phyloP scores from a whole-genome alignment of 2,113 vertebrate species.

The Colossoma macropomum region DNA sequence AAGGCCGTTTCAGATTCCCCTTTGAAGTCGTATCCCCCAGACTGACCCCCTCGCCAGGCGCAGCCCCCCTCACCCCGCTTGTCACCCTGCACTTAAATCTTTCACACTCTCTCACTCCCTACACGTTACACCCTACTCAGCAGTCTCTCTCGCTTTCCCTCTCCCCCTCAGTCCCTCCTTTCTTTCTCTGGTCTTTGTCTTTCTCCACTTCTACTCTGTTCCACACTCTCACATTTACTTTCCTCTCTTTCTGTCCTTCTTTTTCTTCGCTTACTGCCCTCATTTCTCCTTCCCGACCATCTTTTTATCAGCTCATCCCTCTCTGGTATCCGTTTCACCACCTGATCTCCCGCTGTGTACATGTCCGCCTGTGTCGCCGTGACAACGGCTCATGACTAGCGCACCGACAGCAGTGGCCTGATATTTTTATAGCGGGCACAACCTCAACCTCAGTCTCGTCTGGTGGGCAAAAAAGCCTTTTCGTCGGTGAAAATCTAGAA shows the following conservation, averaged over 20 bases:
- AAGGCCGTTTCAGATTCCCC: conserved; percentile 12
- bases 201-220: too few species aligned
- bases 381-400: conserved; percentile 66
- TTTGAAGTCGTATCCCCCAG: conserved; percentile 61
- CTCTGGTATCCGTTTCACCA: conserved; percentile 71
- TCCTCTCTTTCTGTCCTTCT: too few species aligned
- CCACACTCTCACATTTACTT: too few species aligned
- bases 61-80: conserved; percentile 12
- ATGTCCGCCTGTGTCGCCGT: conserved; percentile 61
- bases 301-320: conserved; percentile 51
- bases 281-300: conserved; percentile 53
- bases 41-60: neutral
- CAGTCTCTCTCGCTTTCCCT: conserved; percentile 36
- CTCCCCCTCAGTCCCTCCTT: conserved; percentile 1
- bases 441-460: too few species aligned
- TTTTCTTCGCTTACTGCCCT: too few species aligned
- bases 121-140: conserved; percentile 37
- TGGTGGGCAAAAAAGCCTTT: too few species aligned
- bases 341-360: conserved; percentile 72
- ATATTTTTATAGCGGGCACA: conserved; percentile 29
- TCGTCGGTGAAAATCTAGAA: too few species aligned
- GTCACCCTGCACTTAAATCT: conserved; percentile 9
- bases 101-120: conserved; percentile 44
- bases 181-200: too few species aligned
- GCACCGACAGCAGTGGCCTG: conserved; percentile 45